phyloP scores from a whole-genome alignment of 2,113 vertebrate genomes.

The Rhynchomys soricoides region DNA sequence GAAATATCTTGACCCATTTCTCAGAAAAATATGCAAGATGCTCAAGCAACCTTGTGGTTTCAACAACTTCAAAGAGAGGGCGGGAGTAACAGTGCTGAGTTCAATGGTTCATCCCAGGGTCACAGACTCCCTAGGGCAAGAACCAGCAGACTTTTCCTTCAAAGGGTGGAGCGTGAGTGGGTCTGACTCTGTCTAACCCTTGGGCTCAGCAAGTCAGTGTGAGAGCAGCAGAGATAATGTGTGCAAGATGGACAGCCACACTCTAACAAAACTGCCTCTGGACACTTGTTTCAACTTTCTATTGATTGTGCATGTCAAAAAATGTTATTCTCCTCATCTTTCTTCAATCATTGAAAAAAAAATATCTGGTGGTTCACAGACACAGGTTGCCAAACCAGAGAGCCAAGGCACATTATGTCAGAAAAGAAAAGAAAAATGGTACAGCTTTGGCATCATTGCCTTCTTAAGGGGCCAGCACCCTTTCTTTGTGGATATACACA shows the following conservation, averaged over 20 bases:
- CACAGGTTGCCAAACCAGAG: neutral
- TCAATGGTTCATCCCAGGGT: neutral
- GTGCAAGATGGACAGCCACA: too few species aligned
- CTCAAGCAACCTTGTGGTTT: neutral
- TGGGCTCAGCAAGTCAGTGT: too few species aligned
- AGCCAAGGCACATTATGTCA: neutral
- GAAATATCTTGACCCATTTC: conserved; percentile 10
- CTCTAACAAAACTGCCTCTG: neutral
- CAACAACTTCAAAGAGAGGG: neutral
- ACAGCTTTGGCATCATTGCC: neutral
- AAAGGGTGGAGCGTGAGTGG: neutral
- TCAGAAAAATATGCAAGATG: neutral
- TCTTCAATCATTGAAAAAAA: neutral
- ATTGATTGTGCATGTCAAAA: neutral
- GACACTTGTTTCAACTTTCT: neutral
- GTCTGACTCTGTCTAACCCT: neutral
- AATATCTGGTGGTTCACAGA: neutral
- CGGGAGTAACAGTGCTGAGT: neutral
- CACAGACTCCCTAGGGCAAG: neutral
- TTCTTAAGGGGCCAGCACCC: neutral
- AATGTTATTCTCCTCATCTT: neutral
- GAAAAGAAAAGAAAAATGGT: neutral
- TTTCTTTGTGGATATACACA: neutral
- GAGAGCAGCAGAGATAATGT: neutral
- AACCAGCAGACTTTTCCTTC: neutral